These are phyloP conservation scores for Acyrthosiphon pisum DNA, from an alignment of 1,140 invertebrate species.

Conservation along the genomic window DNA sequence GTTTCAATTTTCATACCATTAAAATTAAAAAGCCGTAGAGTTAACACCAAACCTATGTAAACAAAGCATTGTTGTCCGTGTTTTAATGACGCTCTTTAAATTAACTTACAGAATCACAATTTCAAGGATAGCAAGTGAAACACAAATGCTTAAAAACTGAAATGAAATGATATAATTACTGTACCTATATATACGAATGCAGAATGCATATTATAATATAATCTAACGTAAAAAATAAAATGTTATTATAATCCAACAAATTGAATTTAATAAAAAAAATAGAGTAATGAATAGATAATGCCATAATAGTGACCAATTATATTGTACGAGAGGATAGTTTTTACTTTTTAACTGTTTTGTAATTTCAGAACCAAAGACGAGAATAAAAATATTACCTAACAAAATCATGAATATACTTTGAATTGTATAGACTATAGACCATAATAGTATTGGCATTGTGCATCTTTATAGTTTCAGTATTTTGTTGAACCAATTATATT, in stretches of 20 bases:
- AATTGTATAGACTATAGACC: background rate
- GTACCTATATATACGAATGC: background rate
- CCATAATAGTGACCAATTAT: background rate
- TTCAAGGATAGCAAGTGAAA: background rate
- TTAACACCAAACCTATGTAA: background rate
- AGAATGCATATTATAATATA: background rate
- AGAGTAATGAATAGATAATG: background rate
- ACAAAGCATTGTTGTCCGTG: background rate
- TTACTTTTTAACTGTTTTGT: background rate
- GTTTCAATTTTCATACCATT: background rate
- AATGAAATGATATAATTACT: background rate
- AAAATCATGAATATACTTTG: background rate
- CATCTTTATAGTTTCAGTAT: background rate
- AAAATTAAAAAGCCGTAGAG: background rate
- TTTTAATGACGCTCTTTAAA: background rate
- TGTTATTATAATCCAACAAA: background rate
- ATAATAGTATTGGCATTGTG: background rate
- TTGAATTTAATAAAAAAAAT: background rate
- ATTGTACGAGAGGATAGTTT: too few species aligned
- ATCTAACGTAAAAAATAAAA: background rate
- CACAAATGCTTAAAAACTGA: background rate
- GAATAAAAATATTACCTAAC: background rate
- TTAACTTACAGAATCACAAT: background rate
- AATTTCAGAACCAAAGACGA: background rate
- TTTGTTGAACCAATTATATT: background rate